Conservation (phyloP, 92 coral and sea anemone genomes). For the Anthopleura xanthogrammica region DNA sequence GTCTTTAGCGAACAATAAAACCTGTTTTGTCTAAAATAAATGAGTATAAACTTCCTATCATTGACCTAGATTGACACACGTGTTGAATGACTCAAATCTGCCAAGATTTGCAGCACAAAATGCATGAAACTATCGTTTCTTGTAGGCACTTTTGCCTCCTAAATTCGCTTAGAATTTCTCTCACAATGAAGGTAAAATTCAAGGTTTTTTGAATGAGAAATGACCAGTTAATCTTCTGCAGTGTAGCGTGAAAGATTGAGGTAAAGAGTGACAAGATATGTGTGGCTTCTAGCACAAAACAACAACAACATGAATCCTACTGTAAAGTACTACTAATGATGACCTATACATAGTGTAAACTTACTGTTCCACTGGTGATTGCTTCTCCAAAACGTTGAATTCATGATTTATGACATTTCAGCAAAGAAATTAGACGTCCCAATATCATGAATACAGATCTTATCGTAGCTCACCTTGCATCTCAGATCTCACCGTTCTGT, state of each 20-base stretch:
- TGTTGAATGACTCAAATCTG: background rate
- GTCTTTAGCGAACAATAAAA: background rate
- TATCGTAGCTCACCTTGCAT: background rate
- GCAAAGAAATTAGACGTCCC: background rate
- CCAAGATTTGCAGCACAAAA: background rate
- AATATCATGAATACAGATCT: background rate
- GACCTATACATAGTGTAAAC: background rate
- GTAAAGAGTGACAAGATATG: background rate
- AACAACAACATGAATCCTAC: too few relatives aligned
- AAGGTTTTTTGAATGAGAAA: background rate
- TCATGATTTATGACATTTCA: conserved; percentile 7
- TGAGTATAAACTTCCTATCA: too few relatives aligned
- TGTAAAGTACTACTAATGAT: background rate
- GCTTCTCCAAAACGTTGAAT: conserved; percentile 10
- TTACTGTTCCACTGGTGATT: conserved; percentile 9
- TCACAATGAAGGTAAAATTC: background rate
- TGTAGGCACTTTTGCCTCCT: background rate
- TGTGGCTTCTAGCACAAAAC: too few relatives aligned
- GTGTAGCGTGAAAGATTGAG: background rate
- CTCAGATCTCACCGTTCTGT: background rate
- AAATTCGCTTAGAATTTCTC: background rate
- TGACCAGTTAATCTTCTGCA: background rate
- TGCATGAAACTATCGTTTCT: background rate
- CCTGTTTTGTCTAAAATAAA: too few relatives aligned
- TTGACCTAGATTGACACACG: background rate